Base-by-base conservation (phyloP, 2,113 vertebrate species). In the Indri indri region DNA sequence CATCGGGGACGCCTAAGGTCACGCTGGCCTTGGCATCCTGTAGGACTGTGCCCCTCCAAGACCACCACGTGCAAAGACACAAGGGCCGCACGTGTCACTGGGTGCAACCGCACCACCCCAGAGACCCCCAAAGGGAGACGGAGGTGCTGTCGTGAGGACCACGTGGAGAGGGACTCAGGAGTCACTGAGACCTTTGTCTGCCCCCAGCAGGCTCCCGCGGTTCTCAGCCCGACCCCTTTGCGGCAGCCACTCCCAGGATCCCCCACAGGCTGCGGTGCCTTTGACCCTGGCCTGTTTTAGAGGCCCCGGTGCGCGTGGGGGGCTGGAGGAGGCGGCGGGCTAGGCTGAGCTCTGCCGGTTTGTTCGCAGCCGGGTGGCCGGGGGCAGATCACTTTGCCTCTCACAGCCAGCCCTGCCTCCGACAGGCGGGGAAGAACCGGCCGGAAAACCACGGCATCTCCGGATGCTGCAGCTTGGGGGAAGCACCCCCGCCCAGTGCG, bases 11-110 rank as follows among this genome's bases (percentile, higher is more conserved):
- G 0, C 59, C 10, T 0, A 0, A 16, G 18, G 13, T 20, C 52
- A 1, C 0, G 3, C 1, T 1, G 30, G 25, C 32, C 3, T 2
- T 2, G 7, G 9, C 22, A 3, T 9, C 16, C 30, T 17, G 10
- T 32, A 22, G 18, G 0, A 8, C 50, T 8, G 3, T 6, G 5
- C 25, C 47, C 22, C 9, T 9, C 27, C 68, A 10, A 59, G 74
- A 71, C 8, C 2, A 27, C 6, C 10, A 11, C 5, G 81, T 11
- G 40, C 63, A 66, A 68, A 68, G 94, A 32, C n/a, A 1, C 0
- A 1, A 30, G 66, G 76, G 20, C 45, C 2, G 0, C 0, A 3
- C 14, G 12, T 70, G 73, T 37, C 79, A 17, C 68, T 3, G 25
- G n/a, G 45, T 16, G 22, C 3, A 42, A 8, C 8, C 1, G 8